These are phyloP conservation scores for Meloe dianella DNA, from an alignment of 2,888 invertebrate genomes.

Conservation along the genomic window DNA sequence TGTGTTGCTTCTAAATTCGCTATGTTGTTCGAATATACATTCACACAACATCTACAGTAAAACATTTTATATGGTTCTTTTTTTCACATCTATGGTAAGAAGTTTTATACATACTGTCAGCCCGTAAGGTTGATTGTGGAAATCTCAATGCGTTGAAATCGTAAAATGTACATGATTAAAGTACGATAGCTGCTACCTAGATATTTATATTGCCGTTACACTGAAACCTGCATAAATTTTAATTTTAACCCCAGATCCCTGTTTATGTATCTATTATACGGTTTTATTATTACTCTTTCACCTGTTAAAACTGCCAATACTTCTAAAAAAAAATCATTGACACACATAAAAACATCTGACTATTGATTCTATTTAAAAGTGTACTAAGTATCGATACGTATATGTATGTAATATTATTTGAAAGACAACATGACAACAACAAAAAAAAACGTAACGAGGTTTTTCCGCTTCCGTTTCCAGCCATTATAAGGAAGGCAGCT, in stretches of 20 bases:
- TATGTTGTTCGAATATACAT: slow-evolving; percentile 46
- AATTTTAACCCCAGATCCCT: slow-evolving; percentile 6
- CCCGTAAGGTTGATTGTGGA: slow-evolving; percentile 37
- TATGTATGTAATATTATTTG: neutral
- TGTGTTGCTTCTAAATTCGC: slow-evolving; percentile 38
- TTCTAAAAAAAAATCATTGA: neutral
- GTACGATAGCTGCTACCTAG: slow-evolving; percentile 27
- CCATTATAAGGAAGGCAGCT: slow-evolving; percentile 7
- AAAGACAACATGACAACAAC: slow-evolving; percentile 9
- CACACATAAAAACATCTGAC: neutral
- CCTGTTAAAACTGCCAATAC: neutral
- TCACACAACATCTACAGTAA: slow-evolving; percentile 43
- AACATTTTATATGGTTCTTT: slow-evolving; percentile 45
- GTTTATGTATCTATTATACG: slow-evolving; percentile 12
- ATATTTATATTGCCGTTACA: slow-evolving; percentile 11
- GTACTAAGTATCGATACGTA: neutral
- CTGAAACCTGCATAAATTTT: slow-evolving; percentile 11
- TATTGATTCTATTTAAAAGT: neutral
- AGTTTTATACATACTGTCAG: slow-evolving; percentile 45
- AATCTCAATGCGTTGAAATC: slow-evolving; percentile 34
- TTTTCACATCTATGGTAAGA: slow-evolving; percentile 34
- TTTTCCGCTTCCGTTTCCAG: slow-evolving; percentile 39
- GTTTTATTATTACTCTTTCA: neutral
- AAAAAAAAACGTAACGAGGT: slow-evolving; percentile 35
- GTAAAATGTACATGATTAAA: slow-evolving; percentile 31